Base-by-base conservation (phyloP, 2,797 vertebrate genomes). In the Stomatorhinus walkeri region DNA sequence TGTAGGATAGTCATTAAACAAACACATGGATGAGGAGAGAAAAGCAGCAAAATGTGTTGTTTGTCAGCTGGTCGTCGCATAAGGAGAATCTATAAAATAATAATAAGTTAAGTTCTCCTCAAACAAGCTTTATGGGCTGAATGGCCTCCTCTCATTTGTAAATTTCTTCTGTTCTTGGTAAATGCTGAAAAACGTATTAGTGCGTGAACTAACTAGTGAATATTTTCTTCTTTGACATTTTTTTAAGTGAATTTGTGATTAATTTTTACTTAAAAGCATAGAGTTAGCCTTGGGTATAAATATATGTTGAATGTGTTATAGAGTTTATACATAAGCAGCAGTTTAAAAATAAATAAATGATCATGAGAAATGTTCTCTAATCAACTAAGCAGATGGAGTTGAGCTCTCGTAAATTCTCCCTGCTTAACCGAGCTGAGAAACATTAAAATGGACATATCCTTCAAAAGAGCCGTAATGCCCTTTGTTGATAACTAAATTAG, bases 401-500 rank as follows among this genome's bases (percentile, higher is more conserved):
- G 49, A 54, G 49, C 85, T 43, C 59, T 89, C 10, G 61, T 89
- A 72, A 86, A 85, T 86, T 85, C 54, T 48, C 54, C 43, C 81
- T 46, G 81, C 51, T 46, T 85, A 88, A 88, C 40, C 16, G 10
- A 64, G 88, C 81, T 85, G 56, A 19, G 56, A 86, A 76, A 36
- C 88, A 85, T 54, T 61, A 85, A 46, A 89, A 89, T 43, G 84
- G 61, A 54, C 64, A 52, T 48, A 89, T 68, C 84, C 84, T 72
- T 89, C 83, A 89, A 54, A 72, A 72, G 43, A 51, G 90, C 90
- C 89, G 89, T 90, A 87, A 87, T 87, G 86, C n/a, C 91, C 91
- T 91, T 88, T 89, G 88, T 91, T 92, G 87, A 90, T 90, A 89
- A 91, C 93, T 40, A 92, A 92, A 93, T 92, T 89, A 83, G 91